Base-by-base conservation (phyloP, 1,140 invertebrate species). In the Akabosia matsudoensis region DNA sequence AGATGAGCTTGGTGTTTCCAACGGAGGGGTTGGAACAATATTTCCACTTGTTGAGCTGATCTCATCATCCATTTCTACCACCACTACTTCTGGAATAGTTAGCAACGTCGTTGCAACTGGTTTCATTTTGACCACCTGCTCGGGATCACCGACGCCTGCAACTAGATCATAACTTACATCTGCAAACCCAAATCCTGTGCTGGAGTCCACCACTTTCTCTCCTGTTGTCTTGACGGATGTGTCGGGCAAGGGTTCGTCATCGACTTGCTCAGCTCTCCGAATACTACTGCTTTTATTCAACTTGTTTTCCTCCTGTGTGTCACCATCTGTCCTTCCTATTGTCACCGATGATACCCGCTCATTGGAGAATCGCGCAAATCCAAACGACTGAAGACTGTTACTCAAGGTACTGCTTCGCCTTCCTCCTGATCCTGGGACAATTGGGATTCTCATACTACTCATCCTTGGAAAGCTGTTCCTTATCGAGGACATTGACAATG, bases 281-380 rank as follows among this genome's bases (percentile, higher is more conserved):
- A 67, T 67, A 67, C 61, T 67, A n/a, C 61, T 67, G n/a, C 61
- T 67, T 67, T 67, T 67, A n/a, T 74, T 28, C 16, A 76, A 61
- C 54, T 22, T 24, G 28, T 31, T 67, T 67, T 10, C 70, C 37
- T 33, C 51, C 22, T 67, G 61, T 10, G 26, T 13, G 22, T 22
- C 61, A 67, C 24, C 24, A 67, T 31, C 26, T 30, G 3, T 7
- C 4, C 51, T 51, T 10, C 76, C 76, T 18, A 81, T 77, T 52
- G 79, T 81, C 56, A 79, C 24, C 18, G 71, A 51, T 37, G 80
- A 81, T 18, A 79, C 72, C 13, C 80, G 70, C 33, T 81, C 80
- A 45, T 81, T 81, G 0, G 72, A 31, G 54, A 81, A 81, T 16
- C 80, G 56, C 14, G 78, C 78, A 70, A 81, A 81, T 10, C 71